Percentiles rank a stretch among this genome's conserved stretches.
Conservation (phyloP, 2,113 vertebrate species). For the Desmodus rotundus region DNA sequence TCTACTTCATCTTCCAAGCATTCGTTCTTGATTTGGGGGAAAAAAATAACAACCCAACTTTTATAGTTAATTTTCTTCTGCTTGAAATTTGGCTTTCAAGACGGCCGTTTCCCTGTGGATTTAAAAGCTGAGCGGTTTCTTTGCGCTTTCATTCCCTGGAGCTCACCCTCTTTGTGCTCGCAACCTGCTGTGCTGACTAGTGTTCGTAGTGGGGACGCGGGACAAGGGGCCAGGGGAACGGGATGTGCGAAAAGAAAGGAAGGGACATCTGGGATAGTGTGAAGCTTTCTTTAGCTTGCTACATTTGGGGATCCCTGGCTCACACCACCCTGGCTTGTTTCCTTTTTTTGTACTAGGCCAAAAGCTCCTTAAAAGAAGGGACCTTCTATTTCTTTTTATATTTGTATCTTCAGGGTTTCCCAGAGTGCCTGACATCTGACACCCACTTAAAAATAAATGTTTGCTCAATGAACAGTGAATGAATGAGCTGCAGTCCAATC, state of each 20-base stretch:
- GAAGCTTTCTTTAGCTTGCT: not conserved
- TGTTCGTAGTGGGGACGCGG: not conserved
- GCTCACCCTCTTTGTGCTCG: not conserved
- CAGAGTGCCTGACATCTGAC: not conserved
- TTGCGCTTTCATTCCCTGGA: not conserved
- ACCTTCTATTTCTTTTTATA: not conserved
- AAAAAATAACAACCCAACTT: not conserved
- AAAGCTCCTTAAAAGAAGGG: not conserved
- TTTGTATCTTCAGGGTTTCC: not conserved
- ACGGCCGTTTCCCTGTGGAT: not conserved
- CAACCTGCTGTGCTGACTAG: too few relatives aligned
- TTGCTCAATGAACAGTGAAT: not conserved
- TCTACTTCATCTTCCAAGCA: not conserved
- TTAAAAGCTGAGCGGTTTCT: not conserved
- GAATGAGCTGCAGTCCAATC: not conserved
- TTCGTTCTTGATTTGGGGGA: not conserved
- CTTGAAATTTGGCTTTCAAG: not conserved
- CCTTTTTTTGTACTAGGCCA: not conserved
- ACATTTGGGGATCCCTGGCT: rapidly evolving
- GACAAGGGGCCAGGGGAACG: not conserved
- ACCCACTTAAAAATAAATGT: not conserved
- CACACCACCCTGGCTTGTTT: not conserved
- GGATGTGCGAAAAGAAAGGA: not conserved
- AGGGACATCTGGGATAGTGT: not conserved
- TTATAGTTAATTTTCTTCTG: not conserved